Conservation (phyloP, 2,797 vertebrate genomes). For the Saguinus oedipus region DNA sequence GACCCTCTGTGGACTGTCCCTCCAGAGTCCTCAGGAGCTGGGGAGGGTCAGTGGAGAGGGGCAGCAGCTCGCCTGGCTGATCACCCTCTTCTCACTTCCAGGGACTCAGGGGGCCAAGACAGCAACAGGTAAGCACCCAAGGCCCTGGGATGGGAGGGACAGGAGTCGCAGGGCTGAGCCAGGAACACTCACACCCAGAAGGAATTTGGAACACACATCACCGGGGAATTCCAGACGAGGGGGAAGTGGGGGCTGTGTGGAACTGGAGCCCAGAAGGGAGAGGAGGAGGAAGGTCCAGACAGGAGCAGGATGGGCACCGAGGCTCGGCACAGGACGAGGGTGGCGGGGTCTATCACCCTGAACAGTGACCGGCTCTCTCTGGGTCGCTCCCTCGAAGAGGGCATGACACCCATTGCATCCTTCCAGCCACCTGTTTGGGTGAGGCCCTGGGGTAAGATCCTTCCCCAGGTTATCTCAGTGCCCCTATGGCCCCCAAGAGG, state of each 20-base stretch:
- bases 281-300: neutral
- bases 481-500: neutral
- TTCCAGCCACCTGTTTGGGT: neutral
- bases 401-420: too few relatives aligned
- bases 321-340: accelerated
- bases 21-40: neutral
- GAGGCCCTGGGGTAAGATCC: neutral
- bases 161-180: neutral
- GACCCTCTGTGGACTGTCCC: neutral
- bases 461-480: neutral
- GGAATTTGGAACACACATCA: accelerated
- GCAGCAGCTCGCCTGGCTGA: neutral
- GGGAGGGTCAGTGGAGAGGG: too few relatives aligned
- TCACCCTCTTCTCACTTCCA: slow-evolving; percentile 45
- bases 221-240: neutral
- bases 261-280: neutral
- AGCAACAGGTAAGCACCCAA: slow-evolving; percentile 63
- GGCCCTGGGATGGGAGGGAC: neutral
- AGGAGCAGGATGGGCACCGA: neutral
- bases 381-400: neutral
- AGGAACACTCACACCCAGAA: neutral
- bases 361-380: neutral
- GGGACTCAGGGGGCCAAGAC: slow-evolving; percentile 26
- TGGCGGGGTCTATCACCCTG: neutral
- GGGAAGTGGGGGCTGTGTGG: neutral